Evolutionary conservation across 53 echinoderm and acorn worm genomes (phyloP).

Genomic region (Stichopus horrens): DNA sequence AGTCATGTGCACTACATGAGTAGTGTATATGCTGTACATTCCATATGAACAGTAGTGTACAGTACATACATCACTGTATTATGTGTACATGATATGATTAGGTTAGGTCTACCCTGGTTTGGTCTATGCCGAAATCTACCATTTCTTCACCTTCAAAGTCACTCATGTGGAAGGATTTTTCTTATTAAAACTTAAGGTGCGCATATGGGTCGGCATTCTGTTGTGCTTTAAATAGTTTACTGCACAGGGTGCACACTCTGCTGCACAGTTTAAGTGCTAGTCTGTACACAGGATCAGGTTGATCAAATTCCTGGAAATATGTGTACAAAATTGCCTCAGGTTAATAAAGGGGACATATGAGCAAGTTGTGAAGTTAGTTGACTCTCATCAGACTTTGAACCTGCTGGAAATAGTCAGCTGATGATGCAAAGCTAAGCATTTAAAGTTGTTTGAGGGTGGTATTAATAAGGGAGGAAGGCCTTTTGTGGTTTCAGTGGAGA

Average conservation of each 20-base stretch:
- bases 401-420: neutral
- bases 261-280: neutral
- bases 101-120: too few species aligned
- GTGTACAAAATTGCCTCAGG: neutral
- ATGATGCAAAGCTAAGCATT: neutral
- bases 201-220: too few species aligned
- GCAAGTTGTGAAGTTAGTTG: neutral
- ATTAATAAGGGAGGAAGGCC: neutral
- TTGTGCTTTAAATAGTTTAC: neutral
- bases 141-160: neutral
- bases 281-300: neutral
- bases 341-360: neutral
- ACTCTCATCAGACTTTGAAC: neutral
- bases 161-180: neutral
- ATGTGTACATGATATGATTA: too few species aligned
- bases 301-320: neutral
- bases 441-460: neutral
- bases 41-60: too few species aligned
- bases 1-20: too few species aligned
- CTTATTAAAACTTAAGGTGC: too few species aligned
- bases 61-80: too few species aligned
- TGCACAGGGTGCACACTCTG: neutral
- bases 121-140: neutral
- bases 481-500: too few species aligned
- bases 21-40: too few species aligned